Percentiles rank a stretch among this genome's conserved stretches.
Evolutionary conservation across 2,888 invertebrate species (phyloP).

Genomic region (Euphydryas editha): DNA sequence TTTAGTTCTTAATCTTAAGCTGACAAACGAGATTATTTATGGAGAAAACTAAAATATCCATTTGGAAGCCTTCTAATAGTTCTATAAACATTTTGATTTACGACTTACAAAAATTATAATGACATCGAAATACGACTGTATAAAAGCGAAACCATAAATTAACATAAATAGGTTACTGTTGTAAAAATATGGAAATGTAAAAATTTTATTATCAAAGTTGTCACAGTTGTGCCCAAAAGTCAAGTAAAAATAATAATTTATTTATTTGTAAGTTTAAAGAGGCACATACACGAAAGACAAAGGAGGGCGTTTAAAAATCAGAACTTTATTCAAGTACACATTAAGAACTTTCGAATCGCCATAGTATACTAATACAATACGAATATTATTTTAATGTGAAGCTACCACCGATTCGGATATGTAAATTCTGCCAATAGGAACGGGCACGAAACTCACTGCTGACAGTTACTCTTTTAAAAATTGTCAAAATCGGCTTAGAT

Average conservation of each 20-base stretch:
- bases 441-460: too few species aligned
- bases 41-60: neutral
- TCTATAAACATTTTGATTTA: neutral
- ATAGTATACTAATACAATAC: too few species aligned
- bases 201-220: neutral
- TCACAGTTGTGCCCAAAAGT: neutral
- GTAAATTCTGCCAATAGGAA: too few species aligned
- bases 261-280: neutral
- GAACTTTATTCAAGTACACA: too few species aligned
- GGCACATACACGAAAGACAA: too few species aligned
- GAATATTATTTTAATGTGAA: too few species aligned
- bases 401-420: too few species aligned
- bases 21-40: neutral
- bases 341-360: too few species aligned
- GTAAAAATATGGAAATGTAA: neutral
- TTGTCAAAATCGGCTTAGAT: too few species aligned
- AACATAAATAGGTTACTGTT: neutral
- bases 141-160: conserved; percentile 2
- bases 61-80: neutral
- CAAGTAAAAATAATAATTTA: neutral
- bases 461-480: too few species aligned
- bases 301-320: too few species aligned
- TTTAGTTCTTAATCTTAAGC: neutral
- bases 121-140: neutral
- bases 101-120: conserved; percentile 2